Base-by-base conservation (phyloP, 1,140 invertebrate species). In the Dendrolimus kikuchii region DNA sequence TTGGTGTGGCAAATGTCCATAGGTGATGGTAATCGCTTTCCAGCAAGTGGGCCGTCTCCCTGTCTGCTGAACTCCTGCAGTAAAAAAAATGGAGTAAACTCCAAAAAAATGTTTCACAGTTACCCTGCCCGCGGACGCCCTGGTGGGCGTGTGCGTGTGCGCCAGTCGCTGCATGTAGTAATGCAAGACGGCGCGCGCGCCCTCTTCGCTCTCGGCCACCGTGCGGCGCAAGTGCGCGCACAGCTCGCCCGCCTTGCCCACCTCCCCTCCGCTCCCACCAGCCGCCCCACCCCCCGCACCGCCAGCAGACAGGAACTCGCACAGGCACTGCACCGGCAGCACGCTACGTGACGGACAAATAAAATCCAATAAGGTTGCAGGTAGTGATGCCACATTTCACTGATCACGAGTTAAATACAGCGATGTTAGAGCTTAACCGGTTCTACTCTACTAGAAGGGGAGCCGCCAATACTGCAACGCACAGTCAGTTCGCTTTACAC, bases 321-420 rank as follows among this genome's bases (percentile, higher is more conserved):
- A 99, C 5, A 99, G 89, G 84, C 97, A 98, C 70, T 98, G 97
- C 36, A 99, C 96, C 0, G 97, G 97, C 6, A 99, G 82, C 55
- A 96, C 93, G 70, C 94, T 92, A 63, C 45, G 45, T 2, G 45
- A 10, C 23, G 23, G n/a, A 45, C 43, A 47, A 38, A 51, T 41
- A 55, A 89, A 74, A 74, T 3, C 23, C 23, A 23, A 23, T 23
- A 23, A 3, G 23, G 23, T 23, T 23, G 23, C 23, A 23, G 23
- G 23, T 23, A 23, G 23, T 23, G 23, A 23, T 23, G 23, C 1
- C 23, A 23, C 23, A 23, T 23, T 23, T 23, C 23, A 23, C 23
- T 23, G 1, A 2, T 23, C 1, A 23, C 23, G 1, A 23, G 23
- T 23, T 23, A 23, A 3, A 23, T 23, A 23, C 23, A 23, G 23